Base-by-base conservation (phyloP, 2,113 vertebrate species). In the Cisticola juncidis region DNA sequence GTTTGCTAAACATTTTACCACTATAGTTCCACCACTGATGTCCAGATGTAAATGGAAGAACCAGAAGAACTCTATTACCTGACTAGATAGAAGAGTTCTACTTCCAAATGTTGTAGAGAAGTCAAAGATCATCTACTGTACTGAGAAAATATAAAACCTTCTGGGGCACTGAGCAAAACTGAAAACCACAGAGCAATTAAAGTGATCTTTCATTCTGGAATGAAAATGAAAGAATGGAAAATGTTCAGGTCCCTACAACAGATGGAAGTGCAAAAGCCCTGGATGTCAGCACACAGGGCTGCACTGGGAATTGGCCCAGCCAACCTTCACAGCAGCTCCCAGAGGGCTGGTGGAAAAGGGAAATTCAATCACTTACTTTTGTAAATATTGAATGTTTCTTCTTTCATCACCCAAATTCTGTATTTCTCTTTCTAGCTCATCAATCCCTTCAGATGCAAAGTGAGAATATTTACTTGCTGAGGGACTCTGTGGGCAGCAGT, bases 241-340 rank as follows among this genome's bases (percentile, higher is more conserved):
- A 28, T 10, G 9, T 33, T 44, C 14, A 44, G 35, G 36, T 69
- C 11, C 17, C 57, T 22, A 0, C 7, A 9, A 33, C 29, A 88
- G 60, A 58, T 5, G 0, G 0, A 23, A 80, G 36, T 44, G 28
- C 5, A 18, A 31, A 45, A 68, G 24, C 14, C 64, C 33, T 58
- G 33, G 45, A 11, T 22, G 38, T 48, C 48, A 71, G 44, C 23
- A 64, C 3, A 19, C 11, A 47, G 16, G 2, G 25, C 79, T 76
- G 79, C 23, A 38, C 18, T 45, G 69, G 47, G 28, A 65, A 40
- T 0, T 18, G 47, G 26, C 54, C n/a, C 50, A 56, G 62, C 51
- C 53, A 81, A 25, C 17, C 57, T 69, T 29, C 62, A 80, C 24
- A 70, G 2, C 4, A 70, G 9, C 72, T 69, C 22, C 18, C 2